Conservation (phyloP, 2,797 vertebrate species). For the Staurois parvus region DNA sequence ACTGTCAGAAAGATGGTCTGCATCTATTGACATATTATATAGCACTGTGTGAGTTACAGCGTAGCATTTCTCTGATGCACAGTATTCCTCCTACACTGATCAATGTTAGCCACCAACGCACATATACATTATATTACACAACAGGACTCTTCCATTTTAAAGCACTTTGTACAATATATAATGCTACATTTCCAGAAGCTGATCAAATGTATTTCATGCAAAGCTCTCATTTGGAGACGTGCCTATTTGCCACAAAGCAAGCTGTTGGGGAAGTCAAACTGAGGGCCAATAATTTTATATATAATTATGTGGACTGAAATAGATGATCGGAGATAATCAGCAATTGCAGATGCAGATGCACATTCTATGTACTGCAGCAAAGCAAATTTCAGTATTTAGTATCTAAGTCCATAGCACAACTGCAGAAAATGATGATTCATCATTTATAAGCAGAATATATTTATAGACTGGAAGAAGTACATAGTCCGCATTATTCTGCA, state of each 20-base stretch:
- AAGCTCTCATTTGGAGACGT: background rate
- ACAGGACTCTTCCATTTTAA: background rate
- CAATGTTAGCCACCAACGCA: background rate
- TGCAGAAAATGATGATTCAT: background rate
- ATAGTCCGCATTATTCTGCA: background rate
- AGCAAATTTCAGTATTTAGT: background rate
- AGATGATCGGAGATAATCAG: background rate
- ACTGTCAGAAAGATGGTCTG: background rate
- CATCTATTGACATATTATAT: background rate
- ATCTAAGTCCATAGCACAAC: background rate
- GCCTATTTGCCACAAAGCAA: slow-evolving; percentile 2
- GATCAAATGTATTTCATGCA: background rate
- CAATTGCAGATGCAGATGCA: slow-evolving; percentile 5
- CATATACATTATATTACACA: slow-evolving; percentile 8
- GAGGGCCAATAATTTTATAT: slow-evolving; percentile 2
- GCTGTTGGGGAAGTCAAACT: background rate
- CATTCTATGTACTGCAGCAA: background rate
- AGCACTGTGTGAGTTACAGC: background rate
- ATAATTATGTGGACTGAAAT: slow-evolving; percentile 13
- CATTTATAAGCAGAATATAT: background rate
- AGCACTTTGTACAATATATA: background rate
- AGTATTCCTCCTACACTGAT: slow-evolving; percentile 6
- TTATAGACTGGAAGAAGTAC: background rate
- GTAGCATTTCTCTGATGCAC: background rate
- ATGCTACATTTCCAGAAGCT: background rate